A percentile compares a stretch with the other conserved stretches of the same genome.
Evolutionary conservation across 2,888 invertebrate species (phyloP).

Genomic region (Pseudoips prasinana): DNA sequence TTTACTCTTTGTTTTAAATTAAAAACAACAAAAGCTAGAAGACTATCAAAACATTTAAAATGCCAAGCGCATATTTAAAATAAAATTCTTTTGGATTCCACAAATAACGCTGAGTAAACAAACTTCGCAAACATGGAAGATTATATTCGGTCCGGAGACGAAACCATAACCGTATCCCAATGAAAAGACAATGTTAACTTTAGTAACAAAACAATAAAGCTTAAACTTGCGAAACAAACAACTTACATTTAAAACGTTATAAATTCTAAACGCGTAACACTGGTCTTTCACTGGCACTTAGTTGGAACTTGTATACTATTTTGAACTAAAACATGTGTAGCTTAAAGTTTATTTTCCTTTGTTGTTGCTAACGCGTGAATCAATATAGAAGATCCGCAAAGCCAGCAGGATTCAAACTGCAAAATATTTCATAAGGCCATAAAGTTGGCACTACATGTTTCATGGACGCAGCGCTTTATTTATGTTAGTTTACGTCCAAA

Average conservation of each 20-base stretch:
- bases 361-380: constrained; percentile 26
- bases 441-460: constrained; percentile 27
- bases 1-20: no score
- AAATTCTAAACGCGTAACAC: constrained; percentile 21
- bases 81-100: constrained; percentile 30
- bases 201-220: constrained; percentile 14
- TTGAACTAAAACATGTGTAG: not conserved
- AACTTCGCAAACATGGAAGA: constrained; percentile 36
- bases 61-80: constrained; percentile 37
- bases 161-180: constrained; percentile 22
- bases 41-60: constrained; percentile 34
- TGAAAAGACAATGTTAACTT: constrained; percentile 15
- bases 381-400: constrained; percentile 43
- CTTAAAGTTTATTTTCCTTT: constrained; percentile 15
- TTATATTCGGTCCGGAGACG: constrained; percentile 44
- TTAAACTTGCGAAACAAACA: constrained; percentile 26
- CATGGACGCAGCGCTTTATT: constrained; percentile 22
- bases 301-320: constrained; percentile 10
- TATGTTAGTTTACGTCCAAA: constrained; percentile 18
- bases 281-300: constrained; percentile 33
- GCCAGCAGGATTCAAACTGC: constrained; percentile 34
- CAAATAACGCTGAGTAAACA: constrained; percentile 38
- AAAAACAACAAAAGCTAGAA: no score
- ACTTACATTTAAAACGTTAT: constrained; percentile 17
- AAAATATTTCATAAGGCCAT: constrained; percentile 45